Base-by-base conservation (phyloP, 2,113 vertebrate species). In the Oncorhynchus kisutch region DNA sequence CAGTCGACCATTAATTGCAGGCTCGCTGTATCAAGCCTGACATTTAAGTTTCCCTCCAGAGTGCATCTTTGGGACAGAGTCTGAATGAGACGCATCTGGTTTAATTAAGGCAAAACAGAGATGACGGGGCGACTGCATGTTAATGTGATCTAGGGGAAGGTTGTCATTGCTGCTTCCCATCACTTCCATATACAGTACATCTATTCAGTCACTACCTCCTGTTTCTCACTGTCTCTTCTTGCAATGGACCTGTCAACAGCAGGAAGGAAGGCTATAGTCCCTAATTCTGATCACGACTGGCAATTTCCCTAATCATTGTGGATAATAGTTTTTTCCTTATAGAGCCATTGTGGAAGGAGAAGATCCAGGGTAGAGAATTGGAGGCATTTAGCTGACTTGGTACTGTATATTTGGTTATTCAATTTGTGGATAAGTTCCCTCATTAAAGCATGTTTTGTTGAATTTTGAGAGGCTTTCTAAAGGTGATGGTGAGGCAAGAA, bases 1-100 rank as follows among this genome's bases (percentile, higher is more conserved):
- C 66, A 45, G 22, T 72, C 78, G 31, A 67, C 71, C 78, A 71
- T 78, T 90, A 85, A 89, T 86, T 76, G 78, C 70, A 67, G 67
- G 51, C 70, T 72, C 67, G 34, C 34, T 76, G 80, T 84, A 84
- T 16, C 67, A 70, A 75, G 73, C 70, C 31, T 86, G 85, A 86
- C 85, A 82, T 88, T 80, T 81, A 82, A 82, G 85, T 85, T 83
- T 59, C 72, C 81, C 72, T 73, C 73, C 62, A 18, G 67, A 24
- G 73, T 76, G 72, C 66, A 60, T 84, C 72, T 87, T 73, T 76
- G 71, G 81, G 78, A 82, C 78, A 83, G 72, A 85, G 59, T 76
- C 81, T 80, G 86, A 89, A 82, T 76, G 77, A 82, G 77, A 77
- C 69, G 76, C 83, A 85, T 90, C 85, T 84, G 85, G 83, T 80